Percentiles rank a stretch among this genome's conserved stretches.
These are phyloP conservation scores for Dicyrtoma fusca DNA, from an alignment of 2,888 invertebrate species.

Conservation along the genomic window DNA sequence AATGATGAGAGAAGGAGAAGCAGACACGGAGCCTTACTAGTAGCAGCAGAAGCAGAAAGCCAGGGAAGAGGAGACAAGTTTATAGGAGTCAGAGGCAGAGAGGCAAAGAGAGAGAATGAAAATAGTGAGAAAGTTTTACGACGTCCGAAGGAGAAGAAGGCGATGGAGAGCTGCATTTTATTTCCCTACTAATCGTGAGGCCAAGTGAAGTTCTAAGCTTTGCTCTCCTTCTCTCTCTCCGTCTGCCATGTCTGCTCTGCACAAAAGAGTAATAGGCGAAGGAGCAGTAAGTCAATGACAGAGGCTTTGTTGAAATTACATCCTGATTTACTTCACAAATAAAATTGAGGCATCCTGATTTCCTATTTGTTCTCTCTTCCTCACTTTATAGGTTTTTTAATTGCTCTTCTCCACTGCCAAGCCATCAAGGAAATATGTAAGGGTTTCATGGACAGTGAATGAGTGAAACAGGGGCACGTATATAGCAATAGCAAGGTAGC, in stretches of 20 bases:
- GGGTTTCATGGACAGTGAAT: no score
- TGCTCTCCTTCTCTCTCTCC: no score
- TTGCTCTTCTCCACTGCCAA: slow-evolving; percentile 4
- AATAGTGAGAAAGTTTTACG: slow-evolving; percentile 20
- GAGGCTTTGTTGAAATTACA: slow-evolving; percentile 14
- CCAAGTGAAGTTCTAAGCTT: slow-evolving; percentile 16
- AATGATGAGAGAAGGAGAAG: background rate
- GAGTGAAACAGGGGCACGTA: no score
- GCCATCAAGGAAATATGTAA: no score
- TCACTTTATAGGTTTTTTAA: slow-evolving; percentile 18
- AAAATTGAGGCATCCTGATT: slow-evolving; percentile 27
- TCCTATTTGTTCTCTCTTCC: slow-evolving; percentile 11
- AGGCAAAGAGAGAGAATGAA: background rate
- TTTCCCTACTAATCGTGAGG: slow-evolving; percentile 26
- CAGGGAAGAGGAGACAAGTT: background rate
- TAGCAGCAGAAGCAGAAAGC: no score
- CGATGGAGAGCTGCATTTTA: slow-evolving; percentile 15
- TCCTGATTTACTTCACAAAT: slow-evolving; percentile 32
- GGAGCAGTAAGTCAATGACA: slow-evolving; percentile 19
- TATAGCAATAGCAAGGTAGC: no score
- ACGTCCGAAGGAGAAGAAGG: slow-evolving; percentile 2
- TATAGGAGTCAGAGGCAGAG: slow-evolving; percentile 2
- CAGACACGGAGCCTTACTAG: background rate
- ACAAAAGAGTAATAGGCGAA: background rate
- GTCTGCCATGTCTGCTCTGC: background rate